phyloP scores from a whole-genome alignment of 2,113 vertebrate genomes.

The Melospiza melodia region DNA sequence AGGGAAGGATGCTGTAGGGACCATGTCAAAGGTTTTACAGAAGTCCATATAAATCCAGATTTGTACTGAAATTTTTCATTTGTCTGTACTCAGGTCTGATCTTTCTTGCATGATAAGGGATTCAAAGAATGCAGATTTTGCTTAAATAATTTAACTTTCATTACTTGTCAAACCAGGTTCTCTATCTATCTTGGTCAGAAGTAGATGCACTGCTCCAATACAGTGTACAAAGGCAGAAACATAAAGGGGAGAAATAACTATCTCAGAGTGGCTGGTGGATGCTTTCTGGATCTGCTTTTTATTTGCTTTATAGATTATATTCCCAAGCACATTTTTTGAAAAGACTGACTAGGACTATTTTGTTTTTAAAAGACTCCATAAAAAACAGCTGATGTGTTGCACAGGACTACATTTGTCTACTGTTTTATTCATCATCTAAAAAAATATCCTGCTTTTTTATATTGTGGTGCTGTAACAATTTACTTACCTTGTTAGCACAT shows the following conservation, averaged over 20 bases:
- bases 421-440: background rate
- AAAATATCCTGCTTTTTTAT: background rate
- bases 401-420: background rate
- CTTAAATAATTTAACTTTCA: background rate
- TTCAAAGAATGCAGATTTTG: background rate
- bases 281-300: background rate
- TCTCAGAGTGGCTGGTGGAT: background rate
- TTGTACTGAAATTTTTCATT: background rate
- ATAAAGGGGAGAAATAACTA: background rate
- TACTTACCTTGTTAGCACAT: background rate
- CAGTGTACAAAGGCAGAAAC: background rate
- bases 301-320: background rate
- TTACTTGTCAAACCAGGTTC: background rate
- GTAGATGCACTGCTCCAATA: background rate
- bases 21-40: background rate
- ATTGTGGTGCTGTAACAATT: background rate
- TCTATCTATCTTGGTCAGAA: background rate
- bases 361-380: background rate
- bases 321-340: background rate
- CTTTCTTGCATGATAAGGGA: background rate
- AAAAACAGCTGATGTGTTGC: background rate
- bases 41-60: background rate
- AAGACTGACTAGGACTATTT: background rate
- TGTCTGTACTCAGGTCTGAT: background rate
- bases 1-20: background rate